A percentile compares a stretch with the other conserved stretches of the same genome.
These are phyloP conservation scores for Leptopilina boulardi DNA, from an alignment of 1,140 invertebrate genomes.

Conservation along the genomic window DNA sequence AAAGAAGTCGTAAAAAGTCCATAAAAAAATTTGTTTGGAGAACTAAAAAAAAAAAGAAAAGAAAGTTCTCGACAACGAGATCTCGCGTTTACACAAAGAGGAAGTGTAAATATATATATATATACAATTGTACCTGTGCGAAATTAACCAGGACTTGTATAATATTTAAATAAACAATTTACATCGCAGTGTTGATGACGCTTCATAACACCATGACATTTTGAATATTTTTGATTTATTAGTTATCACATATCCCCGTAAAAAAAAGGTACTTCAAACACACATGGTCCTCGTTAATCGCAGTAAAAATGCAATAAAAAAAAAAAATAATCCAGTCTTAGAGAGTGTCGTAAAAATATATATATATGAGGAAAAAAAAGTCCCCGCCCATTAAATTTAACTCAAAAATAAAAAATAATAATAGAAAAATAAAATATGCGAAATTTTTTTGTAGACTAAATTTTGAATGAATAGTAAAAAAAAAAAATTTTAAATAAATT, in stretches of 20 bases:
- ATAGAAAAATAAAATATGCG: too few species aligned
- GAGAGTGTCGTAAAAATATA: neutral
- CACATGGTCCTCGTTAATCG: constrained; percentile 16
- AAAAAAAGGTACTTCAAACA: constrained; percentile 22
- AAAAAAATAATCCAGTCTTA: constrained; percentile 20
- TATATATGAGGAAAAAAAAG: neutral
- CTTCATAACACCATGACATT: neutral
- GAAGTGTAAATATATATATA: constrained; percentile 3
- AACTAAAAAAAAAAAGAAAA: neutral
- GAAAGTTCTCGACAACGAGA: neutral
- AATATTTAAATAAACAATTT: constrained; percentile 27
- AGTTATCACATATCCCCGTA: constrained; percentile 20
- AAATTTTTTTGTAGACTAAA: too few species aligned
- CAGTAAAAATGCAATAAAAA: constrained; percentile 32
- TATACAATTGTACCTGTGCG: neutral
- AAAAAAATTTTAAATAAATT: too few species aligned
- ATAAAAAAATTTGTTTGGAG: neutral
- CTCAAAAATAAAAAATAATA: neutral
- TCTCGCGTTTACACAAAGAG: constrained; percentile 1
- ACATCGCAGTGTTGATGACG: constrained; percentile 5
- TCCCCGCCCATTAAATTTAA: neutral
- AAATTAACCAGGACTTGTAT: neutral
- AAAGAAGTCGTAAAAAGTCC: neutral
- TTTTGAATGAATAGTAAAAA: too few species aligned
- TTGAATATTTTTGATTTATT: constrained; percentile 15